These are phyloP conservation scores for Muscicapa adusta DNA, from an alignment of 2,113 vertebrate species.

Conservation along the genomic window DNA sequence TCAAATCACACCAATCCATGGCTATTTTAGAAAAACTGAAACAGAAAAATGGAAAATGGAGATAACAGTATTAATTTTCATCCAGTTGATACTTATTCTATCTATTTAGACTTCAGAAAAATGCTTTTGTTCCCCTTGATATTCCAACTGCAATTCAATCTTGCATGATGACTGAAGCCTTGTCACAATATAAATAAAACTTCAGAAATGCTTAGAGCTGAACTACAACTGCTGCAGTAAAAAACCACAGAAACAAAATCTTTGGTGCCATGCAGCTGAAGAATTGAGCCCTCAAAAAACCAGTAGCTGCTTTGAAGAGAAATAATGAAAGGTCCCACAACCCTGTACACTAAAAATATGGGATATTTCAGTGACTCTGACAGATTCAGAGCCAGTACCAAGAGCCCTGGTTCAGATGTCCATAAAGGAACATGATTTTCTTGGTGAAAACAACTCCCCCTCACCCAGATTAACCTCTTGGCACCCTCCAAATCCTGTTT, in stretches of 20 bases:
- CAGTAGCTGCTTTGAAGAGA: not conserved
- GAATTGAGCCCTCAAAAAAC: not conserved
- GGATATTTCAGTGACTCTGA: not conserved
- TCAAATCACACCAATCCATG: not conserved
- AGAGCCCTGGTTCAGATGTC: not conserved
- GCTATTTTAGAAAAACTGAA: not conserved
- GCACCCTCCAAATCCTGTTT: not conserved
- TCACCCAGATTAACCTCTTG: constrained; percentile 10
- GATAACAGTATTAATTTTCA: not conserved
- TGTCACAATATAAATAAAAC: constrained; percentile 30
- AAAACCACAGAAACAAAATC: not conserved
- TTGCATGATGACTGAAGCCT: not conserved
- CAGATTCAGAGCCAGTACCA: not conserved
- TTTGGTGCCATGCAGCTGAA: not conserved
- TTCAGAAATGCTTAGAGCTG: not conserved
- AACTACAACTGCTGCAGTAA: not conserved
- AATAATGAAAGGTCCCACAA: constrained; percentile 2
- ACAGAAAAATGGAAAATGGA: not conserved
- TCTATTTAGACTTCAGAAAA: not conserved
- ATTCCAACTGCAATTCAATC: not conserved
- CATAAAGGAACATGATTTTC: not conserved
- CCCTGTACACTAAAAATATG: not conserved
- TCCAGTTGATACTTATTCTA: not conserved
- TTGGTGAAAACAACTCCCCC: not conserved
- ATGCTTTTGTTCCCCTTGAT: not conserved